Evolutionary conservation across 2,797 vertebrate genomes (phyloP).

Genomic region (Dermochelys coriacea): DNA sequence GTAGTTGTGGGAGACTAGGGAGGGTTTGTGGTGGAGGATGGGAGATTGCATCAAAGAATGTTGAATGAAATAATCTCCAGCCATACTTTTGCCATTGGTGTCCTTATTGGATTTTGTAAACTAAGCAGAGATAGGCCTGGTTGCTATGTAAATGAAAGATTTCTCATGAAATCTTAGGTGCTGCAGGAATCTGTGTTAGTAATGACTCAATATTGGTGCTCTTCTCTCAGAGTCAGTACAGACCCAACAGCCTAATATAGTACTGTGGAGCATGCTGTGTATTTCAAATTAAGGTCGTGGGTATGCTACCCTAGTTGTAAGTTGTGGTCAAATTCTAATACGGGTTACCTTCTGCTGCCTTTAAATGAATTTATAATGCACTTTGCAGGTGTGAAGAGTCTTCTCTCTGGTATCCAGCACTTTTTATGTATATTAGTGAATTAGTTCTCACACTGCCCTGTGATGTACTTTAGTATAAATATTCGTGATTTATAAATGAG

Average conservation of each 20-base stretch:
- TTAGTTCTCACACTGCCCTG: background rate
- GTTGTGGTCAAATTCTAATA: background rate
- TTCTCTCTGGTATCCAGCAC: background rate
- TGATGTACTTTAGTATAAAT: background rate
- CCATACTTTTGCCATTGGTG: background rate
- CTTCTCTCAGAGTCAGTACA: background rate
- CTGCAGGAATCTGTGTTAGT: background rate
- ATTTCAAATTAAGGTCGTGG: background rate
- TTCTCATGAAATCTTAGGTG: background rate
- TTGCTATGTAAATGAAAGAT: background rate
- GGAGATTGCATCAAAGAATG: background rate
- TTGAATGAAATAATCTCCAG: background rate
- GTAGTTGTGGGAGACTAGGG: background rate
- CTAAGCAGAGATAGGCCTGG: background rate
- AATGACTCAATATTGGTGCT: background rate
- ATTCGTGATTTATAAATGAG: conserved; percentile 19
- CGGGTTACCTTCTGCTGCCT: background rate
- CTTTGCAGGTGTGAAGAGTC: background rate
- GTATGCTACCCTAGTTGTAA: background rate
- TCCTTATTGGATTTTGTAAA: background rate
- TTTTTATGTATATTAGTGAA: background rate
- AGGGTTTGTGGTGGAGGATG: background rate
- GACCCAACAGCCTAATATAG: background rate
- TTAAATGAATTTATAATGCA: background rate
- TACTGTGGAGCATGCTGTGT: background rate